phyloP scores from a whole-genome alignment of 2,888 invertebrate species.

The Disparrhopalites patrizii region DNA sequence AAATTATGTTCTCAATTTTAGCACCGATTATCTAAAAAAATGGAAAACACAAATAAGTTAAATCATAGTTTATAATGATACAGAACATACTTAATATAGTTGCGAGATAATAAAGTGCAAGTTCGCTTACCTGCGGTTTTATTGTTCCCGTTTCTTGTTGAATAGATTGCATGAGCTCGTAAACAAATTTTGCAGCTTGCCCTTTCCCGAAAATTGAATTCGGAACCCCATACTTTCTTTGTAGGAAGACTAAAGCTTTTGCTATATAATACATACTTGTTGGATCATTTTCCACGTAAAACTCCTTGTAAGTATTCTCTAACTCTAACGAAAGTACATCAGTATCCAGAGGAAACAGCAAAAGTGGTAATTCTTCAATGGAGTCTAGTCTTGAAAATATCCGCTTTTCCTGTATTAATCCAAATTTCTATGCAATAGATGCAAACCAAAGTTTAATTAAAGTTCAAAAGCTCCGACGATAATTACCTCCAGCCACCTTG shows the following conservation, averaged over 20 bases:
- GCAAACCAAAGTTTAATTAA: not conserved
- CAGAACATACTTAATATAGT: not conserved
- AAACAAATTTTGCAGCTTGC: constrained; percentile 78
- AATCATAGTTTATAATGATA: not conserved
- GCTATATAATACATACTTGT: constrained; percentile 83
- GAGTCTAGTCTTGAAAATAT: constrained; percentile 71
- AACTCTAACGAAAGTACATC: constrained; percentile 92
- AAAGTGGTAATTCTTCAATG: constrained; percentile 79
- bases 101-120: constrained; percentile 43
- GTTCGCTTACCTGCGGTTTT: constrained; percentile 52
- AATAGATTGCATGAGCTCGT: constrained; percentile 76
- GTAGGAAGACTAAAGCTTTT: constrained; percentile 76
- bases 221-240: constrained; percentile 83
- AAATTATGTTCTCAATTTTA: constrained; percentile 81
- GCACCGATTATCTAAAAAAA: constrained; percentile 50
- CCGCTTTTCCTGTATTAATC: constrained; percentile 67
- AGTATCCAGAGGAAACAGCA: constrained; percentile 84
- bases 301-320: constrained; percentile 73
- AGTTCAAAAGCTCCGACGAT: not conserved
- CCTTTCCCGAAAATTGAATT: constrained; percentile 87
- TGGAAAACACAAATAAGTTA: not conserved
- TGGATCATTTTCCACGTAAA: constrained; percentile 82
- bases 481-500: constrained; percentile 67
- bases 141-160: constrained; percentile 59
- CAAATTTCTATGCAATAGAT: constrained; percentile 35